These are phyloP conservation scores for Cryptus armator DNA, from an alignment of 2,888 invertebrate genomes.

Conservation along the genomic window DNA sequence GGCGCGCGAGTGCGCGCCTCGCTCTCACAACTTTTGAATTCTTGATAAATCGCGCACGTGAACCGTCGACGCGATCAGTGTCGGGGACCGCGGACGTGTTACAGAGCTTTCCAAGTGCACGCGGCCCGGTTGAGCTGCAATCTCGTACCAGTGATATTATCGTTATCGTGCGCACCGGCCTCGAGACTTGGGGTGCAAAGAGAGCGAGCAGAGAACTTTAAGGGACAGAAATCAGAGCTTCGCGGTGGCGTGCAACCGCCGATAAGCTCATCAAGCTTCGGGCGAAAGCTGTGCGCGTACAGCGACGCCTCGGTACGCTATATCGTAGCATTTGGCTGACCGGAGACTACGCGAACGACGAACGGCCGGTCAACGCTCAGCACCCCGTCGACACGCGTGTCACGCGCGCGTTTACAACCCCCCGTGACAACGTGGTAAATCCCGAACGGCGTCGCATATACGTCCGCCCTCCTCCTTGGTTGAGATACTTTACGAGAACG, in stretches of 20 bases:
- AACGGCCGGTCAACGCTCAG: conserved; percentile 6
- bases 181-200: conserved; percentile 35
- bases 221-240: conserved; percentile 40
- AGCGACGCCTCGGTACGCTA: conserved; percentile 14
- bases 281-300: conserved; percentile 29
- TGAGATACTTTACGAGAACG: conserved; percentile 28
- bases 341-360: not conserved
- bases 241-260: conserved; percentile 53
- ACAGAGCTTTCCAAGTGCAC: conserved; percentile 15
- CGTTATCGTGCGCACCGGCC: conserved; percentile 30
- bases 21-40: conserved; percentile 52
- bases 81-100: conserved; percentile 3
- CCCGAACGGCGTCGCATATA: conserved; percentile 23
- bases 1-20: conserved; percentile 21
- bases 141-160: conserved; percentile 36
- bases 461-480: conserved; percentile 4
- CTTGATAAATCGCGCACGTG: conserved; percentile 58
- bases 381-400: conserved; percentile 38
- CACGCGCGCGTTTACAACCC: conserved; percentile 47
- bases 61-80: conserved; percentile 23
- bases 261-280: conserved; percentile 63
- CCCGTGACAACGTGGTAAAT: conserved; percentile 40
- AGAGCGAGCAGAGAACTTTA: not conserved
- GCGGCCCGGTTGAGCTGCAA: not conserved
- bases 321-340: conserved; percentile 25